Base-by-base conservation (phyloP, 2,797 vertebrate genomes). In the Prionace glauca region DNA sequence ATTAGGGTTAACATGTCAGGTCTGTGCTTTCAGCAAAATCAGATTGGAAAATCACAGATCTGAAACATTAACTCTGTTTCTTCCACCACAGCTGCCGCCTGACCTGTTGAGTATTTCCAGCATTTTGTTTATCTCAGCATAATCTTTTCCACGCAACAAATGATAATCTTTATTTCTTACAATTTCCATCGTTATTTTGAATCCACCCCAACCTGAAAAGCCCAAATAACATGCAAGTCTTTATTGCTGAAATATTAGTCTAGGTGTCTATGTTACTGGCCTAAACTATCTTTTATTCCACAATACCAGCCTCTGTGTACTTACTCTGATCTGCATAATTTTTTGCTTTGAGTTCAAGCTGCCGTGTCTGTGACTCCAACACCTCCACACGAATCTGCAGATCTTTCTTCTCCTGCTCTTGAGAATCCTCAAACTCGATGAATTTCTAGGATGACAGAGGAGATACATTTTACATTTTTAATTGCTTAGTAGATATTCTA, bases 271-370 rank as follows among this genome's bases (percentile, higher is more conserved):
- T 8, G 69, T 67, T 67, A 69, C n/a, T 11, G 36, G 90, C 20
- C 62, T 67, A 22, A 92, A 9, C 36, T 92, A 36, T 36, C 7
- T 20, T n/a, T 20, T 24, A 67, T 41, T 3, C 4, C n/a, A 67
- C 8, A 3, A 8, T n/a, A 90, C 72, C 32, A 11, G 8, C 45
- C n/a, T 9, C 62, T 9, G 11, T 20, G 96, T 95, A 97, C 99
- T 99, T 97, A 99, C 99, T 99, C 97, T 99, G 99, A 97, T 99
- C 99, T 96, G 98, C 98, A 96, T 98, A 99, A 97, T 99, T 99
- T 97, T 98, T 99, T 95, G 98, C 98, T 97, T 99, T 99, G 9
- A 99, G 97, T 97, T 99, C 99, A 84, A 99, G 97, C 56, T 99
- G 99, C 95, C 99, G 98, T 87, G 98, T 98, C 96, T 99, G 98